phyloP scores from a whole-genome alignment of 2,797 vertebrate species.

The Urosaurus nigricauda region DNA sequence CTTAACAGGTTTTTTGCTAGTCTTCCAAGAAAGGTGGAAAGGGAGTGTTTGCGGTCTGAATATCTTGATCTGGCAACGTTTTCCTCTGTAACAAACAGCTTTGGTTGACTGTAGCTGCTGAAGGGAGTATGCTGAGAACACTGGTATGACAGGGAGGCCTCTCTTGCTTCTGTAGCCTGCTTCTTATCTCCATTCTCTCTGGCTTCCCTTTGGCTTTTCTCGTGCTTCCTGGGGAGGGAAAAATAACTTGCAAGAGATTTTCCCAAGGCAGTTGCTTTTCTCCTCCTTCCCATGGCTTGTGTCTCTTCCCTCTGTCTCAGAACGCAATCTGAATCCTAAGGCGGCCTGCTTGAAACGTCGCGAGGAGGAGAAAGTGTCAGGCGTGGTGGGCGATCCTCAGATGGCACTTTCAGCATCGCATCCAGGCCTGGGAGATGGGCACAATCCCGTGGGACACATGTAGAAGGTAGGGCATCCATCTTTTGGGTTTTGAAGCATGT shows the following conservation, averaged over 20 bases:
- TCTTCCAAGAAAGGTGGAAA: conserved; percentile 10
- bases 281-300: conserved; percentile 37
- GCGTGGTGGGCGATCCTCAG: conserved; percentile 92
- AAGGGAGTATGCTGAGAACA: background rate
- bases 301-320: conserved; percentile 74
- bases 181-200: background rate
- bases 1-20: background rate
- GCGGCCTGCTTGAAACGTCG: conserved; percentile 98
- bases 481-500: background rate
- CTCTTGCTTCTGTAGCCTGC: conserved; percentile 16
- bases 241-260: background rate
- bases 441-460: conserved; percentile 96
- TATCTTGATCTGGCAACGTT: fast-evolving
- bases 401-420: conserved; percentile 94
- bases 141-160: background rate
- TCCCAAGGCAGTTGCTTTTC: conserved; percentile 35
- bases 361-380: conserved; percentile 97
- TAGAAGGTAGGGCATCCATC: conserved; percentile 70
- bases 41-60: background rate
- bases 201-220: background rate
- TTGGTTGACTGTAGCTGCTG: background rate
- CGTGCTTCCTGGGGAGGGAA: background rate
- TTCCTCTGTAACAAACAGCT: background rate
- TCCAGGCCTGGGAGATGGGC: conserved; percentile 91
- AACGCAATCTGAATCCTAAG: conserved; percentile 98